These are phyloP conservation scores for Monarcha castaneiventris DNA, from an alignment of 2,113 vertebrate species.

Conservation along the genomic window DNA sequence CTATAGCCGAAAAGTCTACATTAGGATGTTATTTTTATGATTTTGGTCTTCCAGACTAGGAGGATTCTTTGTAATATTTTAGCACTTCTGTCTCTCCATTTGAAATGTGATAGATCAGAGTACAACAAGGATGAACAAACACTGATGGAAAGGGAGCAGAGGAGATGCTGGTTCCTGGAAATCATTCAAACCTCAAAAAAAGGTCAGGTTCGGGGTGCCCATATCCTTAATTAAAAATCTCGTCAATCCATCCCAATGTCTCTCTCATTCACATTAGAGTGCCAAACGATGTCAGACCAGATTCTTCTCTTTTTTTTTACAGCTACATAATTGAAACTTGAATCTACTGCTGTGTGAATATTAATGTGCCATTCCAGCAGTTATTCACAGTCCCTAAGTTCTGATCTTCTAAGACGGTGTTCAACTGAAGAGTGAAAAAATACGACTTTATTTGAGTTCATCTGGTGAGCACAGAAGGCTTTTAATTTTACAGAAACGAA, in stretches of 20 bases:
- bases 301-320: background rate
- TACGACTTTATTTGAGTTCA: background rate
- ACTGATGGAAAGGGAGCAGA: background rate
- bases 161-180: background rate
- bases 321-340: background rate
- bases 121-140: background rate
- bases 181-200: background rate
- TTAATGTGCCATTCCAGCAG: background rate
- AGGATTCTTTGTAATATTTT: background rate
- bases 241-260: background rate
- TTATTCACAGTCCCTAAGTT: background rate
- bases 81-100: background rate
- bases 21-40: background rate
- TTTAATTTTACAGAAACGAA: background rate
- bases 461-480: background rate
- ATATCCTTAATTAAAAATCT: conserved; percentile 30
- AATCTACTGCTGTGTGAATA: background rate
- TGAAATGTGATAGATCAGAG: background rate
- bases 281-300: background rate
- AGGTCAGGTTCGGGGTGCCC: background rate
- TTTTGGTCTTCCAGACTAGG: background rate
- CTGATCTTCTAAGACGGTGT: background rate
- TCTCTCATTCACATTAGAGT: background rate
- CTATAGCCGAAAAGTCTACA: background rate
- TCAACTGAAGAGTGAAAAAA: background rate